Evolutionary conservation across 2,888 invertebrate species (phyloP), one percentile per base, ranked within the genome.

Genomic region (Harmothoe impar): DNA sequence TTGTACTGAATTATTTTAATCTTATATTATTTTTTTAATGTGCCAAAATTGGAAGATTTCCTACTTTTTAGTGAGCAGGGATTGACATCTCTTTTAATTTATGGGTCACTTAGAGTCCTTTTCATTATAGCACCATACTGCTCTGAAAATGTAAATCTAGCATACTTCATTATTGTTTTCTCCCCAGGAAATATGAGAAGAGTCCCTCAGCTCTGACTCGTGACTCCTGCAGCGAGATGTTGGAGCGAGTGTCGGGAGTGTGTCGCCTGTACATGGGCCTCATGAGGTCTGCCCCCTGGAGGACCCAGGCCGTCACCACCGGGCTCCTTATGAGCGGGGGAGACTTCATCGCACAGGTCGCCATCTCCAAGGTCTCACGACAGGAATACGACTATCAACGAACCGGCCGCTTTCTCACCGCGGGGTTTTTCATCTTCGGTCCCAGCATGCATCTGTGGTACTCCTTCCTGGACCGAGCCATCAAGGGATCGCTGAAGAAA

Each of bases 401-500:
- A 29, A 92, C 92, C 0, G 29, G 35, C 0, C 91, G 92, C 25
- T 92, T 90, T 77, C 35, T 90, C 7, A 81, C 90, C 77, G 89
- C 89, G 33, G 92, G 92, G 7, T 35, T 90, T 31, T 33, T 91
- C 12, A 52, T 92, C 17, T 78, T 85, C 25, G 92, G 92, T 0
- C 92, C 92, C 0, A 33, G 62, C 3, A 92, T 92, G 92, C 90
- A 91, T 43, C 43, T 91, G 31, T 92, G 92, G 92, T 92, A 92
- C 89, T 33, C 72, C 3, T 43, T 35, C 17, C 90, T 92, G 20
- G 92, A 92, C 77, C 31, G 88, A 33, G 15, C 51, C 54, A 85
- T 92, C n/a, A 85, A 81, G 35, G 89, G 89, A 1, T n/a, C 89
- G 0, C 62, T 33, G 29, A 29, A 25, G 51, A 43, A 35, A 31